Evolutionary conservation across 2,797 vertebrate genomes (phyloP), one percentile per base, ranked within the genome.

Genomic region (Pangasius djambal): DNA sequence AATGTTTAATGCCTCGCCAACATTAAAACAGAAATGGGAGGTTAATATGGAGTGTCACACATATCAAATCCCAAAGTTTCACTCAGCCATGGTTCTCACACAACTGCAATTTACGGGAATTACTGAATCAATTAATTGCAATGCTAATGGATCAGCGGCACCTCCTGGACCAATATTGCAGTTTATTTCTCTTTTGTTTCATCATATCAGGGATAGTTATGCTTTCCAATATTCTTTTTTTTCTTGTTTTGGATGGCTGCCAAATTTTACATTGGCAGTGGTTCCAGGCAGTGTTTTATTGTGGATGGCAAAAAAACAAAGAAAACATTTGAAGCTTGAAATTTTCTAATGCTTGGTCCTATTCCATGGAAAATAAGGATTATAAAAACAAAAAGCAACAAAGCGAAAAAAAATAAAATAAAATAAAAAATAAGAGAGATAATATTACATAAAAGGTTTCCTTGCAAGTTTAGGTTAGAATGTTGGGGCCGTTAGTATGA

Each of bases 121-220:
- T 88, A 92, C 86, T 89, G 79, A 91, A 88, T 91, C 91, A 89
- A 92, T 92, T 91, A 91, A 91, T 92, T 90, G 88, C 55, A 87
- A 89, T 85, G 90, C 87, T 90, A 91, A 83, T 88, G 79, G 87
- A 89, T 84, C 74, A 86, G 88, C 69, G 84, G 86, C 88, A 89
- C 88, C 88, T 90, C 89, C 74, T 87, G 90, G 86, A 90, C 79
- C 86, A 86, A 88, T 88, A 88, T 92, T 92, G 87, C 90, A 91
- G 87, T 67, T 87, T 86, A 86, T 92, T 92, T 92, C 90, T 92
- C 88, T 91, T 89, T 89, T 91, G 90, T 93, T 93, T 92, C 92
- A 92, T 93, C 93, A 93, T 91, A 88, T 88, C 87, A 87, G 86
- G 88, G 87, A 90, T 89, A 88, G 91, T 87, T 86, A 89, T 87